These are phyloP conservation scores for Drosophila paulistorum DNA, from an alignment of 1,140 invertebrate species.

Conservation along the genomic window DNA sequence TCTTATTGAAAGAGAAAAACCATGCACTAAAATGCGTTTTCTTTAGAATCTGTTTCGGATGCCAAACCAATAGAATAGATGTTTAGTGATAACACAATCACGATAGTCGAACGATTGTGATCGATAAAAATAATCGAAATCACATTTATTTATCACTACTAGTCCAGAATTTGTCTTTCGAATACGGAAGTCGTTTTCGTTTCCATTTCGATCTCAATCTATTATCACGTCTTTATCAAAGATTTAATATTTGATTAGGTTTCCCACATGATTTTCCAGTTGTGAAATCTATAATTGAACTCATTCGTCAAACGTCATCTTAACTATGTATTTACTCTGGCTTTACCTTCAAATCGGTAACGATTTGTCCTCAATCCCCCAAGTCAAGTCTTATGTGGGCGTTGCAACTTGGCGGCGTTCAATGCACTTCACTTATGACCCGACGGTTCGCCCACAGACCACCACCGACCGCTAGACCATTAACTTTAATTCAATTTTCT, in stretches of 20 bases:
- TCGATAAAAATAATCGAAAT: too few species aligned
- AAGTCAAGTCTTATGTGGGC: neutral
- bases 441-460: neutral
- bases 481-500: slow-evolving; percentile 3
- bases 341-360: slow-evolving; percentile 7
- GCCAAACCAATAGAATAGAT: too few species aligned
- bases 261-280: neutral
- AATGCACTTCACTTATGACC: slow-evolving; percentile 12
- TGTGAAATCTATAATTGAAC: slow-evolving; percentile 1
- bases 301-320: slow-evolving; percentile 11
- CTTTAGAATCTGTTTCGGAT: too few species aligned
- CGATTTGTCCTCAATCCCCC: slow-evolving; percentile 6
- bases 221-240: neutral
- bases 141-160: too few species aligned
- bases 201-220: neutral
- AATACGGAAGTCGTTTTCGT: neutral
- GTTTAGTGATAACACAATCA: too few species aligned
- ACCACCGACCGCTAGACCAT: neutral
- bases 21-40: too few species aligned
- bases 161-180: too few species aligned
- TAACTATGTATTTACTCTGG: neutral
- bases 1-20: too few species aligned
- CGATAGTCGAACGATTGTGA: too few species aligned
- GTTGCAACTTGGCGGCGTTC: slow-evolving; percentile 1
- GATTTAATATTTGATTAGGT: neutral